A percentile compares a stretch with the other conserved stretches of the same genome.
Evolutionary conservation across 1,140 invertebrate species (phyloP).

Genomic region (Atta colombica): DNA sequence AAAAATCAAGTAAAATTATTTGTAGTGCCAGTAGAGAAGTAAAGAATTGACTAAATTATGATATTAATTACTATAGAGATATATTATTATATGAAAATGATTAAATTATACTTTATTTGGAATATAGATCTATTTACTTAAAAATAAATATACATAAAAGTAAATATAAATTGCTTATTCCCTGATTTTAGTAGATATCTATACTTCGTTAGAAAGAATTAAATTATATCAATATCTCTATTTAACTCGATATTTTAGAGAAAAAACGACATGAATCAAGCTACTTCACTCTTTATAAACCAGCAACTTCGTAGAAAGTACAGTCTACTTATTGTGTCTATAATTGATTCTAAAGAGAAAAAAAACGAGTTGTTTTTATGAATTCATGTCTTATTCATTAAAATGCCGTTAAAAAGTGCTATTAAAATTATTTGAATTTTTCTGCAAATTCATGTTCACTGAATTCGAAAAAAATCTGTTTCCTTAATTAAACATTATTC

Average conservation of each 20-base stretch:
- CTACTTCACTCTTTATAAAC: no score
- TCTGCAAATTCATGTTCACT: neutral
- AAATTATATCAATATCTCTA: no score
- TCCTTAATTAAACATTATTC: conserved; percentile 9
- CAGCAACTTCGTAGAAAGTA: no score
- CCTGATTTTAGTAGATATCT: no score
- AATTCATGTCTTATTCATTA: neutral
- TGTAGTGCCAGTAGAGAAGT: neutral
- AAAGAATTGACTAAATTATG: neutral
- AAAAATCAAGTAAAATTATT: conserved; percentile 4
- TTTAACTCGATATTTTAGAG: no score
- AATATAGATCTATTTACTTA: neutral
- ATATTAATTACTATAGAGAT: neutral
- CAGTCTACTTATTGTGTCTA: no score
- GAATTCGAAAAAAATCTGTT: neutral
- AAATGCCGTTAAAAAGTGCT: neutral
- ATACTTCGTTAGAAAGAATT: no score
- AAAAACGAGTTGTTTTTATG: neutral
- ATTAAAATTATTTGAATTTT: conserved; percentile 8
- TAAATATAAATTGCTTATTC: no score
- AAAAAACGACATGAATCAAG: no score
- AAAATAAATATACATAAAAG: no score
- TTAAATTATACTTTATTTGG: conserved; percentile 1
- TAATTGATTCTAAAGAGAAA: neutral
- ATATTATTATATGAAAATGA: neutral